Evolutionary conservation across 2,888 invertebrate species (phyloP), one percentile per base, ranked within the genome.

Genomic region (Pachliopta kotzebuea): DNA sequence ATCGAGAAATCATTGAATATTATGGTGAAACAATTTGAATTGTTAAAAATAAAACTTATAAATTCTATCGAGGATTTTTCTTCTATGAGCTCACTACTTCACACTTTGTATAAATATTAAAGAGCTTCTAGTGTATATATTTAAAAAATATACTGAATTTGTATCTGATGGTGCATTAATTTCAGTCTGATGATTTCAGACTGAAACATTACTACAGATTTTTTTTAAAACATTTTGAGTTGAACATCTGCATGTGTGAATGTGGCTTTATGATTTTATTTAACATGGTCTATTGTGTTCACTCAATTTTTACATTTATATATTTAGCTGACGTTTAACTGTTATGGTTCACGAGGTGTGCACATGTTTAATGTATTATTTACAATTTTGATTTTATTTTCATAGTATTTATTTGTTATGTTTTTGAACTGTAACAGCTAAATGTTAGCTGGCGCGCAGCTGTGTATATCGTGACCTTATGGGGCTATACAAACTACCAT

Each of bases 381-480:
- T 52, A 20, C 21, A 6, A 6, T 18, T 7, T 45, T 11, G 21
- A 2, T 50, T 20, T 52, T 11, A 9, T 52, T 21, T 68, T 66
- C 60, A 65, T 65, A 64, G 62, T 70, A 63, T 66, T 73, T 64
- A 54, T 71, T 67, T 74, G 63, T 72, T 56, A 68, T 76, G 72
- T 81, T 71, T 80, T 23, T 23, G 82, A 82, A 58, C 4, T 50
- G 78, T 87, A 88, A 88, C 89, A 86, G 88, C 86, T 87, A 84
- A 84, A 84, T 79, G 74, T 77, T 84, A 85, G 88, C 84, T 88
- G 86, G 81, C 83, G 88, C 88, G 89, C 89, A 85, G 87, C 88
- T 89, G 89, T 91, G 90, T 89, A 83, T 80, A 82, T 80, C 88
- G 88, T 90, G 77, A 82, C 85, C 82, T 85, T 66, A 79, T 88